Evolutionary conservation across 1,140 invertebrate genomes (phyloP), one percentile per base, ranked within the genome.

Genomic region (Globodera ellingtonae): DNA sequence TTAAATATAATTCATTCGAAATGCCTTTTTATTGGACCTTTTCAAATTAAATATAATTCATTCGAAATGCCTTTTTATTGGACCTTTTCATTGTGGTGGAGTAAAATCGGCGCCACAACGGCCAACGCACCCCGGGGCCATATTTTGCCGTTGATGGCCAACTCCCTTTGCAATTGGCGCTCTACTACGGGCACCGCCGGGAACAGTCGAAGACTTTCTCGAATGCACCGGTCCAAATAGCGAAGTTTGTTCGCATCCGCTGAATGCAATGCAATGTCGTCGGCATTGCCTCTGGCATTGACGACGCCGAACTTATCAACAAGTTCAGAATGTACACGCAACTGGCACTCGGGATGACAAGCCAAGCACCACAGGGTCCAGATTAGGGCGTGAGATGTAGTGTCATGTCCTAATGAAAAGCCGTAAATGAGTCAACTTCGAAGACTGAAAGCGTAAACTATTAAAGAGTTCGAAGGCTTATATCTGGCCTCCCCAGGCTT

Each of bases 1-100:
- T 24, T 24, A 24, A 24, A 24, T 24, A 24, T 24, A 24, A 24
- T 24, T 24, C 0, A 24, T 24, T 24, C 24, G 1, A 24, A 24
- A 1, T 24, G 24, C 50, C 13, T 52, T 52, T 52, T 24, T 21
- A 6, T 35, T 24, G 24, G 24, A 47, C 80, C 21, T 77, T 50
- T 59, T 81, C 9, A 52, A 15, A 7, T 52, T 6, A 10, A 15
- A 9, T 52, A 6, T 52, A 52, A 52, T 52, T 52, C 0, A 52
- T 52, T 52, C 15, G 3, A 15, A 52, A 0, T 8, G 47, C 46
- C 8, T 59, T 21, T 52, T 35, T 21, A 0, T 35, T 3, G 35
- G 35, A 47, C 80, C 21, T 77, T 50, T 59, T 81, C 94, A 93
- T 93, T 91, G 72, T 94, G 92, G 89, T 96, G 95, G 48, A 94